Conservation (phyloP, 2,888 invertebrate species). For the Pseudococcus longispinus region DNA sequence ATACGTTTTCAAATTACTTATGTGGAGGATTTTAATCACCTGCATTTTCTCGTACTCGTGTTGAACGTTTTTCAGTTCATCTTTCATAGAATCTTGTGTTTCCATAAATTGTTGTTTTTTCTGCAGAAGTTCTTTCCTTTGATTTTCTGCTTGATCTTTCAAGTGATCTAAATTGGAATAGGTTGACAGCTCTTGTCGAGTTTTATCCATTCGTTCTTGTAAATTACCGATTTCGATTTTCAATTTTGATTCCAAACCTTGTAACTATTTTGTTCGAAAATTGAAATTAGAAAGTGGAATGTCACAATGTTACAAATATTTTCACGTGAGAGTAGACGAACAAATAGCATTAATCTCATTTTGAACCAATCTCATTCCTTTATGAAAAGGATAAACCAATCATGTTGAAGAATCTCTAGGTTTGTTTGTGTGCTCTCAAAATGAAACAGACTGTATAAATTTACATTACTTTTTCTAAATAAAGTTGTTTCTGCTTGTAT, state of each 20-base stretch:
- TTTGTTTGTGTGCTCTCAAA: too few species aligned
- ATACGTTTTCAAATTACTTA: background rate
- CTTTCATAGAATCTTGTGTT: slow-evolving; percentile 66
- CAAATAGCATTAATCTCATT: too few species aligned
- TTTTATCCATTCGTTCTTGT: slow-evolving; percentile 65
- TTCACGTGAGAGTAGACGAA: too few species aligned
- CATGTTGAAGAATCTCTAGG: too few species aligned
- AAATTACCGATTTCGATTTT: slow-evolving; percentile 66
- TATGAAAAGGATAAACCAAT: too few species aligned
- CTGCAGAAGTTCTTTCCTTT: slow-evolving; percentile 66
- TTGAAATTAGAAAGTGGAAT: background rate
- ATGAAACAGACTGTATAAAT: background rate
- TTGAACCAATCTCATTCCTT: too few species aligned
- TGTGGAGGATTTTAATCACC: slow-evolving; percentile 60
- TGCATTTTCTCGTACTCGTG: slow-evolving; percentile 67
- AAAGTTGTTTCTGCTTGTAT: slow-evolving; percentile 64
- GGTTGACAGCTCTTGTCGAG: slow-evolving; percentile 70
- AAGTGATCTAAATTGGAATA: slow-evolving; percentile 71
- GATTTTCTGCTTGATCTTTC: slow-evolving; percentile 68
- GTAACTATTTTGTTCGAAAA: slow-evolving; percentile 64
- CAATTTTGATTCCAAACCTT: slow-evolving; percentile 74
- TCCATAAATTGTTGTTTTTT: slow-evolving; percentile 66
- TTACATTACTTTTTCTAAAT: slow-evolving; percentile 63
- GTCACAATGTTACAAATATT: too few species aligned
- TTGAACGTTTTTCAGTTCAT: slow-evolving; percentile 63